Percentiles rank a stretch among this genome's conserved stretches.
phyloP scores from a whole-genome alignment of 2,113 vertebrate genomes.

The Ochotona curzoniae region DNA sequence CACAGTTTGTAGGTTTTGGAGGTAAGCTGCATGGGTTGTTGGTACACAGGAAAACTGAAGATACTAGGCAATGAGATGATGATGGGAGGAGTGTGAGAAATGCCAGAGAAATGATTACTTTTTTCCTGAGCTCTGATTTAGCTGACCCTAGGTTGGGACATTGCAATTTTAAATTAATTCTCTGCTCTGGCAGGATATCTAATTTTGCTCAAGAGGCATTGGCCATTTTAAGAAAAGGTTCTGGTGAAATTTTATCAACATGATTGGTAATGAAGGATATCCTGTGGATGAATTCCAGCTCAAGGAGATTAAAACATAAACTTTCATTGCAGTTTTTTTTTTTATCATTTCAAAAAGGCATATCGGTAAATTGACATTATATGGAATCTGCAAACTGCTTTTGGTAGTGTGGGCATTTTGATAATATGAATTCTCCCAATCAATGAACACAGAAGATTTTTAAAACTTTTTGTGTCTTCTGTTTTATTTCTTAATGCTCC shows the following conservation, averaged over 20 bases:
- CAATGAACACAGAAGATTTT: too few relatives aligned
- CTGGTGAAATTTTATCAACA: not conserved
- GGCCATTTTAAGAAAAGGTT: constrained; percentile 5
- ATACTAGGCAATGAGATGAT: not conserved
- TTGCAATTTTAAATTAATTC: not conserved
- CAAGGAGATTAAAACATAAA: not conserved
- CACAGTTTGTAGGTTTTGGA: not conserved
- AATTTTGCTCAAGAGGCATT: not conserved
- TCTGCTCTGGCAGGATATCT: not conserved
- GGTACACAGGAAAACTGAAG: not conserved
- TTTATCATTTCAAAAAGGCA: not conserved
- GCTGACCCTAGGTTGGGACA: accelerated
- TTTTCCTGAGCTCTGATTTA: not conserved
- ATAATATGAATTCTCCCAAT: too few relatives aligned
- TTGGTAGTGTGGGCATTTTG: too few relatives aligned
- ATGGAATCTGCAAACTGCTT: too few relatives aligned
- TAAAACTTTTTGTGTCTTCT: too few relatives aligned
- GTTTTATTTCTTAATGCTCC: too few relatives aligned
- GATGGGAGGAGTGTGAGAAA: not conserved
- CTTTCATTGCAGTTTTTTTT: not conserved
- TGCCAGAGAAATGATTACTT: not conserved
- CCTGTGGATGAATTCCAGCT: constrained; percentile 9
- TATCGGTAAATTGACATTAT: not conserved
- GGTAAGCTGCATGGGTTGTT: not conserved
- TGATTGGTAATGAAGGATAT: not conserved